These are phyloP conservation scores for Hydrozoanthus tunicans DNA, from an alignment of 64 coral and sea anemone genomes.

Conservation along the genomic window DNA sequence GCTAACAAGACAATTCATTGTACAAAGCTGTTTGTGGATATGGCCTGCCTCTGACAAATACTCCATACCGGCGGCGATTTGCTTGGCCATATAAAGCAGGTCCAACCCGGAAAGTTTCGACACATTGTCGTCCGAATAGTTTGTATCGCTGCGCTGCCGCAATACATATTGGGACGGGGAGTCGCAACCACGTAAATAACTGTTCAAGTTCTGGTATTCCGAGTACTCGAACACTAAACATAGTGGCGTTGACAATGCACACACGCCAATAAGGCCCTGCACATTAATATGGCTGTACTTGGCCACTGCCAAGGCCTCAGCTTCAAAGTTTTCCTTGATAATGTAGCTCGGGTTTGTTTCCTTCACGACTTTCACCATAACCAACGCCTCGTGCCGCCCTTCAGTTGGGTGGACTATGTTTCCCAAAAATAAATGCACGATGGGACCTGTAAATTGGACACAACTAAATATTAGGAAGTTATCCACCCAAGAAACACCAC, in stretches of 20 bases:
- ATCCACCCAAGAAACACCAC: background rate
- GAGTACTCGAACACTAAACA: constrained; percentile 90
- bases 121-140: constrained; percentile 47
- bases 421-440: constrained; percentile 68
- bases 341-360: constrained; percentile 46
- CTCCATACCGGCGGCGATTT: constrained; percentile 92
- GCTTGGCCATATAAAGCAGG: constrained; percentile 85
- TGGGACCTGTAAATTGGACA: constrained; percentile 40
- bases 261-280: constrained; percentile 83
- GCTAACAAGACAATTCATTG: constrained; percentile 84
- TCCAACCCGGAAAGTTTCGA: constrained; percentile 83
- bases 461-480: background rate
- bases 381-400: constrained; percentile 56
- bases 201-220: constrained; percentile 71
- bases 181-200: constrained; percentile 77
- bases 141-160: constrained; percentile 46
- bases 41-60: constrained; percentile 72
- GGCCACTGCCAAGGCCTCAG: constrained; percentile 77
- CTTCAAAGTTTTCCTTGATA: constrained; percentile 69
- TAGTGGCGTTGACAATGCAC: constrained; percentile 62
- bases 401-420: constrained; percentile 50
- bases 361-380: constrained; percentile 88
- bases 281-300: constrained; percentile 81
- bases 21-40: constrained; percentile 82
- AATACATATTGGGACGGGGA: constrained; percentile 61